phyloP scores from a whole-genome alignment of 2,113 vertebrate species.

The Odocoileus hemionus region DNA sequence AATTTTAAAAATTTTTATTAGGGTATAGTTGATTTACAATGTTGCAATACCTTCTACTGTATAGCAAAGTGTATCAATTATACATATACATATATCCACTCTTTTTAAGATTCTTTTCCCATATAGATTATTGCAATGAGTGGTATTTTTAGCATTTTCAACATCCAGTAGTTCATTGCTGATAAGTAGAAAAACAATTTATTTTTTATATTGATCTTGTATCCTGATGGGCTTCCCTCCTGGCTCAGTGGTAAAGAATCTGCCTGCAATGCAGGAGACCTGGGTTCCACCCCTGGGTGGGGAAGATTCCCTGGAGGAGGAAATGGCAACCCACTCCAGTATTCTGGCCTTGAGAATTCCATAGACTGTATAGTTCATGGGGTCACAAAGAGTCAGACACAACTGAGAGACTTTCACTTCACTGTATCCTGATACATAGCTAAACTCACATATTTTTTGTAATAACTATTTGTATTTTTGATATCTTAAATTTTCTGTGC shows the following conservation, averaged over 20 bases:
- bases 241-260: background rate
- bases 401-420: background rate
- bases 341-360: background rate
- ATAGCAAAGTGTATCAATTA: background rate
- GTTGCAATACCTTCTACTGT: background rate
- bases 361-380: background rate
- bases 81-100: background rate
- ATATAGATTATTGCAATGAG: background rate
- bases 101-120: background rate
- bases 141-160: background rate
- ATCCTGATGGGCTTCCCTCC: background rate
- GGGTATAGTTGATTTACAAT: background rate
- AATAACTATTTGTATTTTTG: background rate
- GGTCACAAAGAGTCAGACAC: background rate
- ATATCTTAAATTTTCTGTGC: background rate
- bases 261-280: background rate
- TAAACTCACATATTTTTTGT: background rate
- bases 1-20: background rate
- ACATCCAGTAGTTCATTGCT: background rate
- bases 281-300: background rate
- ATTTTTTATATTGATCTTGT: background rate
- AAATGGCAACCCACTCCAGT: background rate
- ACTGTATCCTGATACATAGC: background rate
- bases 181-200: background rate
- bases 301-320: background rate